Evolutionary conservation across 53 echinoderm and acorn worm species (phyloP).

Genomic region (Actinopyga echinites): DNA sequence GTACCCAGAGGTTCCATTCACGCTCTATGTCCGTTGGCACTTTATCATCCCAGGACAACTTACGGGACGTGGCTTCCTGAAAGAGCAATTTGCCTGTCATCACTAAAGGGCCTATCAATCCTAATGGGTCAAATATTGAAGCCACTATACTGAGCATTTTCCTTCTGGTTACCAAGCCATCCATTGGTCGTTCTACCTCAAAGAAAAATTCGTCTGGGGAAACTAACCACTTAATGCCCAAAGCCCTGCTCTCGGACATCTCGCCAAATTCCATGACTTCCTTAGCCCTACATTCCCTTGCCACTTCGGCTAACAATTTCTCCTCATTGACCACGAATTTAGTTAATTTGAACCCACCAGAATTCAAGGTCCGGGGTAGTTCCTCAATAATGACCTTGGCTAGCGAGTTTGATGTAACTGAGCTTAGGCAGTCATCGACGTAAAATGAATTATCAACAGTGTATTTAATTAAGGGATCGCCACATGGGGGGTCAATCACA

Average conservation of each 20-base stretch:
- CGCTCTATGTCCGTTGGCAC: slow-evolving; percentile 19
- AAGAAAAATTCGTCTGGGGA: slow-evolving; percentile 6
- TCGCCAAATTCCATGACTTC: background rate
- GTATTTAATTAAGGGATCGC: too few relatives aligned
- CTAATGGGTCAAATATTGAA: slow-evolving; percentile 61
- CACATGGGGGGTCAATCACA: background rate
- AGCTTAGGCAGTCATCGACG: slow-evolving; percentile 14
- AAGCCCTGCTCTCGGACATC: background rate
- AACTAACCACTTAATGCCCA: slow-evolving; percentile 17
- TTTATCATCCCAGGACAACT: slow-evolving; percentile 48
- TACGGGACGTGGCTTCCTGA: slow-evolving; percentile 25
- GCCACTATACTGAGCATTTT: slow-evolving; percentile 37
- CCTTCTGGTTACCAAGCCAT: slow-evolving; percentile 1
- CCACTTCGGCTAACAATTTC: background rate
- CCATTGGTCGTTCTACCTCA: background rate
- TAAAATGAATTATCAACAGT: slow-evolving; percentile 6
- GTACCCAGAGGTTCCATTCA: slow-evolving; percentile 43
- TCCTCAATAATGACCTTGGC: slow-evolving; percentile 9
- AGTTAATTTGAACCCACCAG: slow-evolving; percentile 15
- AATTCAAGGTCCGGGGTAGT: background rate
- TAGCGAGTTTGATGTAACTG: background rate
- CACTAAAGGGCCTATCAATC: slow-evolving; percentile 15
- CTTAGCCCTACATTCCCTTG: slow-evolving; percentile 1
- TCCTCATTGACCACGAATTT: slow-evolving; percentile 19
- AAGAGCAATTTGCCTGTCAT: slow-evolving; percentile 27